These are phyloP conservation scores for Alaudala cheleensis DNA, from an alignment of 2,113 vertebrate species.

Conservation along the genomic window DNA sequence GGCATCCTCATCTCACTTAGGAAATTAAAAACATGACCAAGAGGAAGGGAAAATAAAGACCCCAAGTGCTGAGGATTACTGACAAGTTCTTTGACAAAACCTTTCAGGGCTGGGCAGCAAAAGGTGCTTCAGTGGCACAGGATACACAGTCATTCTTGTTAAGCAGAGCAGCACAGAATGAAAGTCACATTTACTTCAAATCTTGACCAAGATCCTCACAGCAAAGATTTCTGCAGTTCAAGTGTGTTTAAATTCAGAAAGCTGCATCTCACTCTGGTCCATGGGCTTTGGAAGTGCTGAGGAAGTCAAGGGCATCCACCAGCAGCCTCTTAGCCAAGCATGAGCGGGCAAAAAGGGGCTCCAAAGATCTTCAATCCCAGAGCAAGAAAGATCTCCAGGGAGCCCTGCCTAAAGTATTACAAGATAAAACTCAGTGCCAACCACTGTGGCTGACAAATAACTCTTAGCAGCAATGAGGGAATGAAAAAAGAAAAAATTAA, in stretches of 20 bases:
- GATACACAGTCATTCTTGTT: fast-evolving
- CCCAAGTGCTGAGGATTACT: background rate
- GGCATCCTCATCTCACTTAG: background rate
- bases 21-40: background rate
- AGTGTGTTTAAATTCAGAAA: background rate
- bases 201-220: background rate
- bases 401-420: background rate
- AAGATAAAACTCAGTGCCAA: background rate
- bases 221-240: background rate
- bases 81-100: background rate
- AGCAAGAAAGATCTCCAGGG: background rate
- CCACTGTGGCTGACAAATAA: background rate
- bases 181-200: background rate
- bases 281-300: background rate
- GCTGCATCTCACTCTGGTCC: background rate
- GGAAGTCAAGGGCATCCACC: background rate
- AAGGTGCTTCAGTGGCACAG: background rate
- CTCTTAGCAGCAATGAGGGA: background rate
- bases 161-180: background rate
- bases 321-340: background rate
- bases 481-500: fast-evolving
- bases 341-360: background rate
- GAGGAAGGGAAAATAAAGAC: background rate
- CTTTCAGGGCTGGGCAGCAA: background rate
- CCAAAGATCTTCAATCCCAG: background rate